Evolutionary conservation across 2,113 vertebrate species (phyloP), one percentile per base, ranked within the genome.

Genomic region (Cyphomyrus plagiostoma): DNA sequence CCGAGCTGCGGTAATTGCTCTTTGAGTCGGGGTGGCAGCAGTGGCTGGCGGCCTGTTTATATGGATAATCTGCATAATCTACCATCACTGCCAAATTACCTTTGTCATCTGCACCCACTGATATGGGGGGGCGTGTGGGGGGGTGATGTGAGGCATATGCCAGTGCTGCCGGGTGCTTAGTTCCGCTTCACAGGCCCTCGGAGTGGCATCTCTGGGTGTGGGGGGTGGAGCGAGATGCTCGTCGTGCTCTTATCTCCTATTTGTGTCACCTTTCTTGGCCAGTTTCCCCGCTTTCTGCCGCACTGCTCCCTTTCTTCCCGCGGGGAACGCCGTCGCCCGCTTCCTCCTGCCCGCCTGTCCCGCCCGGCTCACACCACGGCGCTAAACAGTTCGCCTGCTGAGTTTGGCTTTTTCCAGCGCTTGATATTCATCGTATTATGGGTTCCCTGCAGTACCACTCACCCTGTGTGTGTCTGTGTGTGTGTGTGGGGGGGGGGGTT

Each of bases 41-140:
- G 30, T 49, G 3, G 66, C 30, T 49, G 84, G 7, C 1, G 53
- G 53, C 39, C 50, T 88, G 86, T 89, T 80, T 91, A 90, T 89
- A 45, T 87, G 83, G 88, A 88, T 92, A 90, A 91, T 90, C 91
- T 91, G 86, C 90, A 91, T 91, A 93, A 91, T 89, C 89, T 90
- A 91, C 70, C 90, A 83, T 89, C 89, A 89, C 62, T 83, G 89
- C 91, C 88, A 91, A 92, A 90, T 92, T 85, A 91, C 89, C 85
- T 89, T 74, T 92, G 89, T 90, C 89, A 86, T 91, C 90, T 52
- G 50, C 45, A 35, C 52, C 49, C 85, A 7, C 35, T 35, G 58
- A 62, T 74, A 23, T 85, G 52, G 49, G n/a, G 35, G 13, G 86
- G 6, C 58, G 9, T 46, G 84, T n/a, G 62, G 26, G 52, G 35